Base-by-base conservation (phyloP, 2,888 invertebrate genomes). In the Caenorhabditis zanzibari region DNA sequence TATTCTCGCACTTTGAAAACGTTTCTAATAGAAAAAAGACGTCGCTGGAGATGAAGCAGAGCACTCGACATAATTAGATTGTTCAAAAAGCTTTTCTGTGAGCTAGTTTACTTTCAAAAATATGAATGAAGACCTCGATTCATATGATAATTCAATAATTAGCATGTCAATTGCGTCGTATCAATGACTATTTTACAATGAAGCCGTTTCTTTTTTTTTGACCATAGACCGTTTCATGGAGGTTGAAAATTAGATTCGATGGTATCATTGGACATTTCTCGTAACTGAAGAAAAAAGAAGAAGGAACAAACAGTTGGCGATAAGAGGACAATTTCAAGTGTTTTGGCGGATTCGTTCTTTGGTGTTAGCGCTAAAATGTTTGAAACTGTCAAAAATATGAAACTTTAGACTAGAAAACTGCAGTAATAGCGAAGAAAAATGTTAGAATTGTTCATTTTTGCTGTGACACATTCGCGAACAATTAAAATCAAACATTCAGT, bases 251-350 rank as follows among this genome's bases (percentile, higher is more conserved):
- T 16, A 1, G 52, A 1, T 52, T 49, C 38, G n/a, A 5, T 0
- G 38, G 47, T 28, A 77, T 69, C 69, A 77, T 69, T 69, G 69
- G 49, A 69, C 69, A 26, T 35, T 49, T 49, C 19, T 44, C 28
- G 54, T 10, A 6, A 49, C 32, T 35, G 4, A 28, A 12, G 49
- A 56, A 41, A 52, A 49, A 32, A 69, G 49, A 69, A 52, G 38
- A 63, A 41, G 52, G 61, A 59, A 77, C 44, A 77, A 69, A 77
- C 76, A 77, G 61, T 77, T 77, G 69, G 19, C 77, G 77, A 76
- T 76, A 68, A 59, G 28, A 59, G 44, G 38, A 61, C 38, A 32
- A 38, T 61, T 3, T 63, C 26, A 41, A 77, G 69, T 77, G 63
- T 69, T 69, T 77, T 77, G 76, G 7, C 38, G 38, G n/a, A 49